Evolutionary conservation across 2,113 vertebrate species (phyloP).

Genomic region (Athene cunicularia): DNA sequence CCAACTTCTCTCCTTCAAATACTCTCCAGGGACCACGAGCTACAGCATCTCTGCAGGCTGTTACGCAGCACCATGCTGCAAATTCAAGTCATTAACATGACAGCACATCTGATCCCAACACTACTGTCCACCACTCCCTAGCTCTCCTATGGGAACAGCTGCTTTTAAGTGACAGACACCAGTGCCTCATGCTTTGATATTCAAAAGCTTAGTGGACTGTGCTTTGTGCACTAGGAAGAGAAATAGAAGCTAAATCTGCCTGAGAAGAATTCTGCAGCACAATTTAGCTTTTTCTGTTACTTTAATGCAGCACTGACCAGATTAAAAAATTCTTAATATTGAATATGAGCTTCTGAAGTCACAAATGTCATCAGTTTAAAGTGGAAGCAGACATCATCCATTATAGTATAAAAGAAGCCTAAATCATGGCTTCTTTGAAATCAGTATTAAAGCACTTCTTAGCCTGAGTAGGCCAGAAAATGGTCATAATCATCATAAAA

Average conservation of each 20-base stretch:
- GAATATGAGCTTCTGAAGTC: conserved; percentile 38
- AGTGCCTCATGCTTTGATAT: conserved; percentile 49
- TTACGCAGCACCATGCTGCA: conserved; percentile 53
- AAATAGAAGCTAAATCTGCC: conserved; percentile 68
- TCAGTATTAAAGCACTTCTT: conserved; percentile 35
- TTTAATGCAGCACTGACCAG: conserved; percentile 47
- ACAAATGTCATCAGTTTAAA: conserved; percentile 65
- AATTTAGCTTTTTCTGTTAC: conserved; percentile 45
- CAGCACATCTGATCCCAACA: conserved; percentile 72
- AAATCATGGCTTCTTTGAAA: conserved; percentile 34
- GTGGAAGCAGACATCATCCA: conserved; percentile 36
- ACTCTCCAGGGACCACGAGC: background rate
- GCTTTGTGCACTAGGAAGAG: conserved; percentile 22
- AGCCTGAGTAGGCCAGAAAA: conserved; percentile 4
- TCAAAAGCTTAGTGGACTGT: conserved; percentile 62
- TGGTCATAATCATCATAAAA: background rate
- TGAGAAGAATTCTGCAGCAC: conserved; percentile 35
- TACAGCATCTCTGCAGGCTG: conserved; percentile 52
- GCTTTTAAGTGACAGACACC: conserved; percentile 57
- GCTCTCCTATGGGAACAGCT: conserved; percentile 59
- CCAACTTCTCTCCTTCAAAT: background rate
- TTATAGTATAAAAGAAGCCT: conserved; percentile 33
- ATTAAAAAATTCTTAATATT: conserved; percentile 65
- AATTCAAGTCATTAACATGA: conserved; percentile 76
- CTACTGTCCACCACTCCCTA: conserved; percentile 16